Conservation (phyloP, 2,888 invertebrate genomes). For the Nomada goodeniana region DNA sequence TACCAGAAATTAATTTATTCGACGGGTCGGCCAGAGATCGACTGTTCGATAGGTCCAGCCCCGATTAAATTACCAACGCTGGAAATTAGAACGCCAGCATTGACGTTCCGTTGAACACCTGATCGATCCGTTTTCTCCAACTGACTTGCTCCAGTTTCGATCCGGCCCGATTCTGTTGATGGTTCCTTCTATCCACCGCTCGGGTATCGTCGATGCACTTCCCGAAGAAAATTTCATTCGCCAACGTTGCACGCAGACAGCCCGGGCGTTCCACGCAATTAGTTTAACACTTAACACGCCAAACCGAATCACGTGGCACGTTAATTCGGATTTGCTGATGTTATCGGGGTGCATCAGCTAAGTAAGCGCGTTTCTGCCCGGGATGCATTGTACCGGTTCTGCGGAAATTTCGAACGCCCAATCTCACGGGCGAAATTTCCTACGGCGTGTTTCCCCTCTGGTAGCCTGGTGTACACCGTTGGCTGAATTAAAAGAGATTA, state of each 20-base stretch:
- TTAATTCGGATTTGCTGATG: constrained; percentile 63
- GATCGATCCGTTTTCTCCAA: constrained; percentile 26
- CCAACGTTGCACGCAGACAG: constrained; percentile 14
- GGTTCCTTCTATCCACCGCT: background rate
- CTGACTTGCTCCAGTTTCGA: constrained; percentile 18
- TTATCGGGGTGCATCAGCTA: constrained; percentile 37
- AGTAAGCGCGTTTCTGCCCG: constrained; percentile 39
- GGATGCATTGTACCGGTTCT: constrained; percentile 21
- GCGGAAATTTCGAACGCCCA: constrained; percentile 17
- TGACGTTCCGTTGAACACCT: constrained; percentile 39
- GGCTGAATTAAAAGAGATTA: constrained; percentile 6
- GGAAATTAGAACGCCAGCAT: constrained; percentile 65
- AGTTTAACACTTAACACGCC: constrained; percentile 63
- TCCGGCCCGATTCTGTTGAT: background rate
- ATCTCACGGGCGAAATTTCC: constrained; percentile 6
- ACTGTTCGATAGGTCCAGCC: constrained; percentile 33
- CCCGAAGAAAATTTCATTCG: constrained; percentile 27
- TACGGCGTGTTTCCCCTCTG: background rate
- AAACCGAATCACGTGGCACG: constrained; percentile 59
- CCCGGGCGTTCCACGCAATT: constrained; percentile 58
- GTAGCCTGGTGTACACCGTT: no score
- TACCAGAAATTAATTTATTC: constrained; percentile 66
- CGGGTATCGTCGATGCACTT: constrained; percentile 14
- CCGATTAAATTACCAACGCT: constrained; percentile 58
- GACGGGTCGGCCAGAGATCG: constrained; percentile 45